These are phyloP conservation scores for Marmota monax DNA, from an alignment of 2,113 vertebrate genomes.

Conservation along the genomic window DNA sequence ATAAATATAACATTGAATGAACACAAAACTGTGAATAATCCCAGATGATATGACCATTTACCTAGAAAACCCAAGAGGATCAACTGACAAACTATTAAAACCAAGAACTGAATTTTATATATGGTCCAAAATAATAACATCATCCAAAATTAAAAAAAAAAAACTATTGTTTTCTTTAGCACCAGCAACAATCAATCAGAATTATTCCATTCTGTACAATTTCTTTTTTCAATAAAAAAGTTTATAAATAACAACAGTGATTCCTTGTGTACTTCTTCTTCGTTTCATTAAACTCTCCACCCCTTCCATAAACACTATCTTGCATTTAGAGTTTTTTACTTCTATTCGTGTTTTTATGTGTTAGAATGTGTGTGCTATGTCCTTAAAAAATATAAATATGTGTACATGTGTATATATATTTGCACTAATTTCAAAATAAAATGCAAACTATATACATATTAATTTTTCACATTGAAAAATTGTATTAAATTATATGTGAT, in stretches of 20 bases:
- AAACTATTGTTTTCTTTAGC: not conserved
- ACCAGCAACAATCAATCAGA: not conserved
- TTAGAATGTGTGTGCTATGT: not conserved
- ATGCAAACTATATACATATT: not conserved
- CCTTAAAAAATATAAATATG: not conserved
- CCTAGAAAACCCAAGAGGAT: not conserved
- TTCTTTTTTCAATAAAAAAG: conserved; percentile 17
- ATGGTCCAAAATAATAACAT: not conserved
- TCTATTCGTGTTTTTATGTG: not conserved
- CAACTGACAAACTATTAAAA: not conserved
- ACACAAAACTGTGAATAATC: not conserved
- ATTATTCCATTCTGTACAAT: not conserved
- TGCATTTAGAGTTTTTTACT: not conserved
- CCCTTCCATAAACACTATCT: not conserved
- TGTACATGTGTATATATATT: not conserved
- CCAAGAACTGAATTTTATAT: not conserved
- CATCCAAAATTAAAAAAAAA: not conserved
- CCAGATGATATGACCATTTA: not conserved
- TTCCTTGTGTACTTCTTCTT: not conserved
- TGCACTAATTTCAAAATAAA: conserved; percentile 15
- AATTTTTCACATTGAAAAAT: not conserved
- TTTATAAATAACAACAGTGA: not conserved
- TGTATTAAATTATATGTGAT: not conserved
- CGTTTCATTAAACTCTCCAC: not conserved
- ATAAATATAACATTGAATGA: not conserved